phyloP scores from a whole-genome alignment of 1,140 invertebrate species.

The Anoplolepis gracilipes region DNA sequence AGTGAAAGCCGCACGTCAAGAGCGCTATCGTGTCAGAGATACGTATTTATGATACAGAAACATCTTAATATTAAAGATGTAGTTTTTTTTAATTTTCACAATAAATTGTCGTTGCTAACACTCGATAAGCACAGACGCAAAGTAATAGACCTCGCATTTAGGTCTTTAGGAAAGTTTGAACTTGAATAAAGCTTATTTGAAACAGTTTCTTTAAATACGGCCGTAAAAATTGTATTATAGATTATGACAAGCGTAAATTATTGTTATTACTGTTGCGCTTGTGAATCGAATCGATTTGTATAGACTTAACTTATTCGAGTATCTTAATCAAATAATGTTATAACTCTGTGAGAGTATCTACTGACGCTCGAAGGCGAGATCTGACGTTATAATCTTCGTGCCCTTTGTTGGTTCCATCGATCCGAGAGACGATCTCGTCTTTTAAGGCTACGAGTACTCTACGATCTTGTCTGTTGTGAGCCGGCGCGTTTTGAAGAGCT shows the following conservation, averaged over 20 bases:
- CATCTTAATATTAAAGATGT: background rate
- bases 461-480: conserved; percentile 89
- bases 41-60: background rate
- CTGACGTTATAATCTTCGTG: conserved; percentile 55
- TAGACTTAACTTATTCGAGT: conserved; percentile 21
- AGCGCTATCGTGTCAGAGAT: background rate
- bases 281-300: conserved; percentile 1
- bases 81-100: background rate
- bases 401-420: conserved; percentile 80
- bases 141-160: background rate
- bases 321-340: conserved; percentile 69
- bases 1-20: background rate
- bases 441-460: conserved; percentile 88
- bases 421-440: conserved; percentile 88
- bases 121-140: background rate
- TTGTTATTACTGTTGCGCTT: background rate
- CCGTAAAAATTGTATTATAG: background rate
- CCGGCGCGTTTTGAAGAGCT: conserved; percentile 89
- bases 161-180: background rate
- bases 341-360: conserved; percentile 86
- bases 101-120: background rate
- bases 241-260: conserved; percentile 1
- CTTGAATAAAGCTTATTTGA: background rate
- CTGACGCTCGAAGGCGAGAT: conserved; percentile 82
- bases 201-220: background rate